phyloP scores from a whole-genome alignment of 2,113 vertebrate species.

The Mastomys natalensis region DNA sequence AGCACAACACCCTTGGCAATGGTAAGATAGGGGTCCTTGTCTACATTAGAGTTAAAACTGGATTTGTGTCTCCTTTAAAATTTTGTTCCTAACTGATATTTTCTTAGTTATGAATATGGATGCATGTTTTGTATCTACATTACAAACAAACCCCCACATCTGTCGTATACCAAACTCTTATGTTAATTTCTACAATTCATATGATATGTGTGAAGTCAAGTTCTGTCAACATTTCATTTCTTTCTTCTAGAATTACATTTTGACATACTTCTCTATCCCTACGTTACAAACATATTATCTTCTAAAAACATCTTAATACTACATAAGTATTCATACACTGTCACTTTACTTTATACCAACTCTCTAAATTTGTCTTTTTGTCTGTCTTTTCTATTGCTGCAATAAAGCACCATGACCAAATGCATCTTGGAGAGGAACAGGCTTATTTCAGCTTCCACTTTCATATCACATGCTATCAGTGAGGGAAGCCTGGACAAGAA shows the following conservation, averaged over 20 bases:
- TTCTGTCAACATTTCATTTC: slow-evolving; percentile 35
- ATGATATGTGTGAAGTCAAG: slow-evolving; percentile 53
- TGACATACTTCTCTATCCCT: slow-evolving; percentile 25
- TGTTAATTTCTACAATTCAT: slow-evolving; percentile 40
- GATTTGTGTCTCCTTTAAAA: not conserved
- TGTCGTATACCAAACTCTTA: slow-evolving; percentile 42
- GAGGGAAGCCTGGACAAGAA: not conserved
- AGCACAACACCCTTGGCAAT: not conserved
- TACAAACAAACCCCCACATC: slow-evolving; percentile 13
- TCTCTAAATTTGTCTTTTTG: not conserved
- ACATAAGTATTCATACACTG: not conserved
- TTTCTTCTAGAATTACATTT: slow-evolving; percentile 18
- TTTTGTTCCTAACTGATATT: not conserved
- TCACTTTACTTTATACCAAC: not conserved
- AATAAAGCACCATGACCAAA: not conserved
- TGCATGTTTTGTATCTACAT: slow-evolving; percentile 43
- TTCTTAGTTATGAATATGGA: slow-evolving; percentile 54
- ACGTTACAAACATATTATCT: not conserved
- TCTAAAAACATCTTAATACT: slow-evolving; percentile 23
- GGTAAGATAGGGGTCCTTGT: not conserved
- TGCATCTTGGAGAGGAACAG: not conserved
- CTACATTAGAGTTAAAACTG: not conserved
- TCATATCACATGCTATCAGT: not conserved
- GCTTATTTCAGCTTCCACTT: not conserved
- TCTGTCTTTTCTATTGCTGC: not conserved